Base-by-base conservation (phyloP, 2,888 invertebrate genomes). In the Dasysyrphus tricinctus region DNA sequence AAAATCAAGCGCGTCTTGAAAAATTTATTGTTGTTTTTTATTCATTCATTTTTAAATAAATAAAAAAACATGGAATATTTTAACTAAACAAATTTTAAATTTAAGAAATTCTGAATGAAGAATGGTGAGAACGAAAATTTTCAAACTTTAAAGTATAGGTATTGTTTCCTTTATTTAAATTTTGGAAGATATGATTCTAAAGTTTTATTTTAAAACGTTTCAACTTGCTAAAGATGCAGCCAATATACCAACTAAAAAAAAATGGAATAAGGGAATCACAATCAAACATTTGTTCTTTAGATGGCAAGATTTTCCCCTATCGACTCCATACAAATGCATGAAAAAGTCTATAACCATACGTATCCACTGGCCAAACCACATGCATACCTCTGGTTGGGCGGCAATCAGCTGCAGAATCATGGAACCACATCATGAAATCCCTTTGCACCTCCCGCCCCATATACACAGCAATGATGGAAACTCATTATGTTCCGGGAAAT, bases 321-420 rank as follows among this genome's bases (percentile, higher is more conserved):
- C 42, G 65, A 75, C 65, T 61, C 73, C 39, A 29, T n/a, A 78
- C 65, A 78, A 72, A 79, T 81, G 78, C 75, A 70, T 79, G 78
- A 86, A 78, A 72, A 75, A 63, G 39, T 86, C 72, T 86, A 75
- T 72, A n/a, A 3, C 54, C 8, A 29, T 51, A 29, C 19, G 9
- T 5, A 57, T 16, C 5, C 86, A 86, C 78, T 78, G 82, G 72
- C 86, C 78, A 79, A 34, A 86, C 82, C 81, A 65, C 86, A 86
- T 86, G 78, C 78, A 86, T 81, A 76, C 79, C 78, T 82, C 51
- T 79, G 67, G 65, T 79, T 54, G 59, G 86, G 78, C 79, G 82
- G 78, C 79, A 86, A 86, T 86, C 86, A 82, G 82, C 73, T 86
- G 79, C 86, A 86, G 82, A 86, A 75, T 54, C 82, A 78, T 80